Evolutionary conservation across 30 jellyfish, hydroid and myxozoan genomes (phyloP).

Genomic region (Turritopsis rubra): DNA sequence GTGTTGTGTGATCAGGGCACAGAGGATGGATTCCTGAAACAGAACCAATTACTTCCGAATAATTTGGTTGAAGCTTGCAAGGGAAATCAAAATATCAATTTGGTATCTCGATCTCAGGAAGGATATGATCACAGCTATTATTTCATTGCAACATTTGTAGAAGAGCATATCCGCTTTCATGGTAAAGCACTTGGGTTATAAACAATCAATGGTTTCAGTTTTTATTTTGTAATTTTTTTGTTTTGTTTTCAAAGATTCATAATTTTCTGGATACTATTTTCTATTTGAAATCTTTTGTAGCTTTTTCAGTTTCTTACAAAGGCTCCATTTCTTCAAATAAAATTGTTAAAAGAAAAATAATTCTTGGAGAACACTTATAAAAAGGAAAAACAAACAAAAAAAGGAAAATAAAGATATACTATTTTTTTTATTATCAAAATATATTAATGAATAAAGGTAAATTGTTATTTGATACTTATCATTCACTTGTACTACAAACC

Average conservation of each 20-base stretch:
- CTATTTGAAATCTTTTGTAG: too few species aligned
- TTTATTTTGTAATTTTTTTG: neutral
- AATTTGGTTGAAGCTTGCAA: slow-evolving; percentile 67
- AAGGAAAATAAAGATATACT: too few species aligned
- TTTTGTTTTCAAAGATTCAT: neutral
- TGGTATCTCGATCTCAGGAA: slow-evolving; percentile 53
- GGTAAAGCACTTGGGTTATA: slow-evolving; percentile 44
- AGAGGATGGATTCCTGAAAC: slow-evolving; percentile 51
- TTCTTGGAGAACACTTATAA: too few species aligned
- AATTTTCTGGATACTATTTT: neutral
- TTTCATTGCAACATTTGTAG: slow-evolving; percentile 75
- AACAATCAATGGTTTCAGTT: neutral
- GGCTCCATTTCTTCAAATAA: too few species aligned
- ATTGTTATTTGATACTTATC: too few species aligned
- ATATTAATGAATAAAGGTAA: too few species aligned
- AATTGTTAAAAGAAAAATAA: too few species aligned
- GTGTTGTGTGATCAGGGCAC: slow-evolving; percentile 82
- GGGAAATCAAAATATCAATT: slow-evolving; percentile 32
- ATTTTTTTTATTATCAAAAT: too few species aligned
- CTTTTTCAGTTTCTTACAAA: too few species aligned
- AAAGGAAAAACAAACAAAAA: too few species aligned
- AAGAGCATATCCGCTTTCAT: slow-evolving; percentile 77
- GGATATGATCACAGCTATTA: slow-evolving; percentile 90
- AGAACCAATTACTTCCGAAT: slow-evolving; percentile 74
- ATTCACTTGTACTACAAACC: too few species aligned